Evolutionary conservation across 2,113 vertebrate species (phyloP), one percentile per base, ranked within the genome.

Genomic region (Coregonus clupeaformis): DNA sequence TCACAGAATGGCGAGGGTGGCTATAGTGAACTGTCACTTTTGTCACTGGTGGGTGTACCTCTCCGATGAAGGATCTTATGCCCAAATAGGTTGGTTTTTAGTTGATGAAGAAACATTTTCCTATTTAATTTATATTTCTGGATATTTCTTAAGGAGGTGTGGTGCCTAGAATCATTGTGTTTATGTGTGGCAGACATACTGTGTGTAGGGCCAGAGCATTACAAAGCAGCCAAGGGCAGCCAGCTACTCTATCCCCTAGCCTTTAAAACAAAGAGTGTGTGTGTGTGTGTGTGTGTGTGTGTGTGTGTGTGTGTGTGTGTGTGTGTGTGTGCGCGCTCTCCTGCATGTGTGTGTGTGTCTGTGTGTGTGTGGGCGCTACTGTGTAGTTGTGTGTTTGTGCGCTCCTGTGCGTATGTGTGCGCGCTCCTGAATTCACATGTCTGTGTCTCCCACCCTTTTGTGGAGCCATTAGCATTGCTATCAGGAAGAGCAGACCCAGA

Each of bases 401-500:
- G 12, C 63, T 30, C 5, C 20, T 25, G 59, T 25, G 59, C 16
- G 3, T 36, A 27, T 27, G 27, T 27, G 27, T 27, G 72, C 49
- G 72, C n/a, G 45, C 52, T 18, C 18, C 24, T 22, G 60, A 1
- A 1, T 16, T n/a, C 7, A 7, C 22, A 14, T 64, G 77, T 73
- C 32, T 63, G 3, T 47, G 22, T n/a, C 59, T 25, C 25, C 32
- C 16, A 18, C 16, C 49, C 9, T 66, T 59, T 75, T 64, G 71
- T 75, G 60, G 64, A 60, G 52, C 71, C 70, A 77, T 85, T 83
- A 85, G 52, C 77, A 79, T 80, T 73, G 69, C 78, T 83, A 80
- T 80, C 77, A 83, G 78, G 71, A 24, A 73, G 64, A 73, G 49
- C 83, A 82, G 75, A 62, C 77, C 32, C 69, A 47, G 47, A 69